phyloP scores from a whole-genome alignment of 1,140 invertebrate genomes.

The Elymnias hypermnestra region DNA sequence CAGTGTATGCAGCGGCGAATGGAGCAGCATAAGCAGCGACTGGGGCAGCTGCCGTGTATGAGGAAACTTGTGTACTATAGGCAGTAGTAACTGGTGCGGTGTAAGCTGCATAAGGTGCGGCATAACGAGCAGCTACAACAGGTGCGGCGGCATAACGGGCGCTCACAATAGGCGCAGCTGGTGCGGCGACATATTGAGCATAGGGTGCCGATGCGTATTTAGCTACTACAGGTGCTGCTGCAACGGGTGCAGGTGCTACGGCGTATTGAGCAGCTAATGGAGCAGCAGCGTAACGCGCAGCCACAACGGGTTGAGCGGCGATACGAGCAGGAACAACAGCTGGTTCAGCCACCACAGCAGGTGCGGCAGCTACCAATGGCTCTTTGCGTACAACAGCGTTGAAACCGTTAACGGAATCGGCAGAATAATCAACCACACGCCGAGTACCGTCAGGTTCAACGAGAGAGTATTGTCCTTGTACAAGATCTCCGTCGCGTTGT shows the following conservation, averaged over 20 bases:
- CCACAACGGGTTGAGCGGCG: slow-evolving; percentile 19
- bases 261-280: slow-evolving; percentile 20
- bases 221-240: slow-evolving; percentile 25
- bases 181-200: slow-evolving; percentile 14
- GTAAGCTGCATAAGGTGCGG: slow-evolving; percentile 28
- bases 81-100: slow-evolving; percentile 18
- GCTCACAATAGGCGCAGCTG: slow-evolving; percentile 21
- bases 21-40: slow-evolving; percentile 7
- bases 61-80: slow-evolving; percentile 1
- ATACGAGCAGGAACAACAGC: slow-evolving; percentile 17
- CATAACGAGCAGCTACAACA: slow-evolving; percentile 24
- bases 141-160: slow-evolving; percentile 34
- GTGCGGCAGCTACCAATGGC: slow-evolving; percentile 51
- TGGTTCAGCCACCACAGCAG: slow-evolving; percentile 43
- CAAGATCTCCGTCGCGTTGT: slow-evolving; percentile 78
- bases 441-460: slow-evolving; percentile 78
- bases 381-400: slow-evolving; percentile 77
- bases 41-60: slow-evolving; percentile 17
- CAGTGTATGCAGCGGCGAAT: slow-evolving; percentile 15
- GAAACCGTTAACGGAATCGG: slow-evolving; percentile 78
- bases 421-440: slow-evolving; percentile 76
- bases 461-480: slow-evolving; percentile 77
- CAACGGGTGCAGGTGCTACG: slow-evolving; percentile 23
- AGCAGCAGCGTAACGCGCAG: slow-evolving; percentile 27
- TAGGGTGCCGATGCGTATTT: slow-evolving; percentile 29